phyloP scores from a whole-genome alignment of 1,140 invertebrate species.

The Theocolax elegans region DNA sequence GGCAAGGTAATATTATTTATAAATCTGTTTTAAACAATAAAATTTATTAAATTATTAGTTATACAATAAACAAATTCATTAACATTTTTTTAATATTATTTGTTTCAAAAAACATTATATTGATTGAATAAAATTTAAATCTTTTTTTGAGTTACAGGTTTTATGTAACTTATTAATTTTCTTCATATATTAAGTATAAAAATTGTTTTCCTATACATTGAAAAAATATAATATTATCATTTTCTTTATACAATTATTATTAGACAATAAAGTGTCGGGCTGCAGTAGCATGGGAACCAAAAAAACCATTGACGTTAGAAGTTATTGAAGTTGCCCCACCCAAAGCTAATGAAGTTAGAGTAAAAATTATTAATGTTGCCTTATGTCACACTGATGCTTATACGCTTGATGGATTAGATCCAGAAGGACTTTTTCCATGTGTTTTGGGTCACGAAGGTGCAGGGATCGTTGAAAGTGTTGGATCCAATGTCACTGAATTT shows the following conservation, averaged over 20 bases:
- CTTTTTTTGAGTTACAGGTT: constrained; percentile 20
- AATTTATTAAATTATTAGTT: not conserved
- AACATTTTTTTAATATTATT: too few relatives aligned
- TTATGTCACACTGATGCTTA: constrained; percentile 99
- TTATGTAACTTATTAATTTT: constrained; percentile 35
- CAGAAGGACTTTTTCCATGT: constrained; percentile 94
- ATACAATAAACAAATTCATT: constrained; percentile 27
- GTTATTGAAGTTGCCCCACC: constrained; percentile 95
- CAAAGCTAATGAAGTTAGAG: constrained; percentile 85
- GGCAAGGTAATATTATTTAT: constrained; percentile 27
- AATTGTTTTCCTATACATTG: not conserved
- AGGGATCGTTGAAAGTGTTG: constrained; percentile 96
- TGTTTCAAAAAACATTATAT: too few relatives aligned
- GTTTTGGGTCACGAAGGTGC: constrained; percentile 95
- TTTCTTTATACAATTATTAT: too few relatives aligned
- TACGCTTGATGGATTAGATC: constrained; percentile 90
- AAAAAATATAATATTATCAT: too few relatives aligned
- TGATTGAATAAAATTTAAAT: not conserved
- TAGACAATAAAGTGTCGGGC: constrained; percentile 89
- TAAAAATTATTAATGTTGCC: constrained; percentile 86
- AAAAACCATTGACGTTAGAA: constrained; percentile 88
- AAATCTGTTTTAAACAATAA: not conserved
- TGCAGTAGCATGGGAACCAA: constrained; percentile 91
- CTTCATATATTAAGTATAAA: not conserved
- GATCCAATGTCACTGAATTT: constrained; percentile 90